Evolutionary conservation across 2,888 invertebrate species (phyloP).

Genomic region (Drosophila meridionalis): DNA sequence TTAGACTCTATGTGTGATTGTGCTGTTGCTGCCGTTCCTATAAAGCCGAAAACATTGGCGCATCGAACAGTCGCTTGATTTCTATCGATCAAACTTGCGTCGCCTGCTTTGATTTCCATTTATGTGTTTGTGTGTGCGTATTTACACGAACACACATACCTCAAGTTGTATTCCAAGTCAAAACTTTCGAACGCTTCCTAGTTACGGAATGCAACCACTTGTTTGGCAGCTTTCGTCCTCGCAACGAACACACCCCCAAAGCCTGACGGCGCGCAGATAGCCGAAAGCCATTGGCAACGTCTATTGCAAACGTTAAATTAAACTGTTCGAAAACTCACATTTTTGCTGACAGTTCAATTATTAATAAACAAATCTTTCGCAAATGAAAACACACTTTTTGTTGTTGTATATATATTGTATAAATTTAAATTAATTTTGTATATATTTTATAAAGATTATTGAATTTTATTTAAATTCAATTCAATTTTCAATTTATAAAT

Average conservation of each 20-base stretch:
- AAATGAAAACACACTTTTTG: neutral
- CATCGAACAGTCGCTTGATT: slow-evolving; percentile 50
- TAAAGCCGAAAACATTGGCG: slow-evolving; percentile 36
- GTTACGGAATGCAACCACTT: slow-evolving; percentile 81
- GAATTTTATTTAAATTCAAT: no score
- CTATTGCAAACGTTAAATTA: slow-evolving; percentile 9
- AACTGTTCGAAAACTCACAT: neutral
- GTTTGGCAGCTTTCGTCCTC: slow-evolving; percentile 50
- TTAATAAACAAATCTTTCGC: slow-evolving; percentile 2
- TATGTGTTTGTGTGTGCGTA: neutral
- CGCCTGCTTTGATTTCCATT: slow-evolving; percentile 60
- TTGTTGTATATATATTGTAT: no score
- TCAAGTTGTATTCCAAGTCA: slow-evolving; percentile 16
- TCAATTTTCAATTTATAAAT: no score
- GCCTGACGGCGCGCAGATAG: neutral
- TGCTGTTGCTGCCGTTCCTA: slow-evolving; percentile 25
- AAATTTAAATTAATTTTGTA: no score
- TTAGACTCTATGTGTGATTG: slow-evolving; percentile 18
- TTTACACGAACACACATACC: neutral
- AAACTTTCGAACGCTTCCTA: slow-evolving; percentile 61
- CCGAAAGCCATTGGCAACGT: neutral
- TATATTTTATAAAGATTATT: no score
- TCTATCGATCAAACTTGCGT: slow-evolving; percentile 69
- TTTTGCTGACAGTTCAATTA: slow-evolving; percentile 17
- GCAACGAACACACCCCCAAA: slow-evolving; percentile 25